Evolutionary conservation across 2,888 invertebrate genomes (phyloP).

Genomic region (Polyommatus icarus): DNA sequence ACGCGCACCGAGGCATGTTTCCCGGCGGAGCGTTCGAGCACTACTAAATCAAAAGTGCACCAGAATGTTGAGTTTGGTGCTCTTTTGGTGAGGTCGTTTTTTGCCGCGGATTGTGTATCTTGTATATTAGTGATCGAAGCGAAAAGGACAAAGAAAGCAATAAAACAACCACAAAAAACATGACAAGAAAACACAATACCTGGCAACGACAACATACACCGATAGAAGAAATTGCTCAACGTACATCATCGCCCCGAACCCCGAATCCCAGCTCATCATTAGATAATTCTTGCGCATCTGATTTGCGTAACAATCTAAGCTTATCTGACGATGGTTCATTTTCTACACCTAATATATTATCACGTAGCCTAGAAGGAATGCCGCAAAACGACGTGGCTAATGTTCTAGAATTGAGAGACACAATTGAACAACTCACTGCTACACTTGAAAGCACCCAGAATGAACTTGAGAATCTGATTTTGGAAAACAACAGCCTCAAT

Average conservation of each 20-base stretch:
- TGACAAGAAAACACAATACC: neutral
- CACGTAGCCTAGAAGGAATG: constrained; percentile 3
- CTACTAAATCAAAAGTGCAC: no score
- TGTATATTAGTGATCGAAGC: no score
- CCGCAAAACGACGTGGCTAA: neutral
- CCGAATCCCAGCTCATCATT: neutral
- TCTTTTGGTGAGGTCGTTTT: no score
- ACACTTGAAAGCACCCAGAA: constrained; percentile 14
- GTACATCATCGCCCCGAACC: neutral
- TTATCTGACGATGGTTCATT: neutral
- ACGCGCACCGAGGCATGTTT: no score
- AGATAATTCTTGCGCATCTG: no score
- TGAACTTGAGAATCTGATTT: constrained; percentile 13
- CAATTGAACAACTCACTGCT: neutral
- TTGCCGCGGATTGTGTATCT: no score
- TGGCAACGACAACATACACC: neutral
- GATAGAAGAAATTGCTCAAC: neutral
- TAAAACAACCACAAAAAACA: neutral
- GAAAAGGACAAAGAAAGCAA: neutral
- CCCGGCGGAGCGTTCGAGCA: no score
- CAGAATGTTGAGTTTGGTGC: no score
- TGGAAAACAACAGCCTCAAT: neutral
- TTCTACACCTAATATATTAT: constrained; percentile 19
- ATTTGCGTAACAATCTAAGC: neutral
- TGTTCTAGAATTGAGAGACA: neutral